Conservation (phyloP, 2,113 vertebrate species). For the Australoheros scitulus region DNA sequence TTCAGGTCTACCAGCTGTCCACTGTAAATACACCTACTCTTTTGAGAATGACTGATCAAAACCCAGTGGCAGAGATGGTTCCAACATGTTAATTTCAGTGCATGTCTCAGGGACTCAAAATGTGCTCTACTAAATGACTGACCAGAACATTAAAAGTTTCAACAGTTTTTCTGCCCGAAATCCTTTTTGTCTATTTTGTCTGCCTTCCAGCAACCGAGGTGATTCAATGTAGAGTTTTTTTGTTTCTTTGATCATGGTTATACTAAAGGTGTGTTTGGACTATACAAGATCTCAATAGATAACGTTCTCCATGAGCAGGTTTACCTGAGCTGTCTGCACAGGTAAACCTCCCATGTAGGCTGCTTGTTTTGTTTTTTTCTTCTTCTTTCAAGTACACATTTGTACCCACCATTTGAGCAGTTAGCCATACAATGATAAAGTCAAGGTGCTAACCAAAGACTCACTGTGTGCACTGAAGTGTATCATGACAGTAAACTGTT, state of each 20-base stretch:
- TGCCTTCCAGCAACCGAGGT: background rate
- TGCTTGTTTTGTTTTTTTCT: rapidly evolving
- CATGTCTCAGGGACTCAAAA: background rate
- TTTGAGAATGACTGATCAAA: background rate
- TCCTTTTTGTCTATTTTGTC: background rate
- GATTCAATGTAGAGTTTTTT: too few species aligned
- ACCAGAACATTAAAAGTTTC: too few species aligned
- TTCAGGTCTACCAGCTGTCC: too few species aligned
- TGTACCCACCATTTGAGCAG: background rate
- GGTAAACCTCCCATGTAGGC: rapidly evolving
- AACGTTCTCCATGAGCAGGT: background rate
- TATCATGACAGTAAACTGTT: background rate
- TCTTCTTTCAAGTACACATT: background rate
- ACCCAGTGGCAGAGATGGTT: background rate
- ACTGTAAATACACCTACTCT: too few species aligned
- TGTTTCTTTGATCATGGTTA: background rate
- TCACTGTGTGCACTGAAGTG: background rate
- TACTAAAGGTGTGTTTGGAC: background rate
- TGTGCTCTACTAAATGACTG: background rate
- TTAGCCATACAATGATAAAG: background rate
- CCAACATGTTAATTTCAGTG: background rate
- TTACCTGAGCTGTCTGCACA: background rate
- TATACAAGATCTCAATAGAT: background rate
- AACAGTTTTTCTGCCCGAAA: background rate
- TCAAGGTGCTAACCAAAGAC: background rate